Evolutionary conservation across 2,797 vertebrate species (phyloP), one percentile per base, ranked within the genome.

Genomic region (Salmo trutta): DNA sequence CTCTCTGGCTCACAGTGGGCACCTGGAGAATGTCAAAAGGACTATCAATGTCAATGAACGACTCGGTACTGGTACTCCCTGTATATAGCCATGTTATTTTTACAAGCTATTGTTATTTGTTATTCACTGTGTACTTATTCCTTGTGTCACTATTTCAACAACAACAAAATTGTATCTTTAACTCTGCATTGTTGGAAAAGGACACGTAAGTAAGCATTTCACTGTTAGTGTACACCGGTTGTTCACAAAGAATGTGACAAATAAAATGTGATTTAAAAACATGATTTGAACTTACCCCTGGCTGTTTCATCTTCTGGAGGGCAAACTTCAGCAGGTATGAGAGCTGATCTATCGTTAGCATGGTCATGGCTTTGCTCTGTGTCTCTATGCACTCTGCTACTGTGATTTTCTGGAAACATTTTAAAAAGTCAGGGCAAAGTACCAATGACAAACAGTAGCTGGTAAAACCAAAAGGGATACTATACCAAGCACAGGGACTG

Each of bases 331-430:
- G 96, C 92, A 99, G 94, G 92, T 98, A 99, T 14, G 97, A 99
- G 82, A 99, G 94, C 89, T 99, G 98, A 90, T 99, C 97, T 73
- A 96, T 96, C 83, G 96, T 98, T 85, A 99, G 94, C 97, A 99
- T 99, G 54, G 96, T 97, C 98, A 99, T 99, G 84, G 98, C 97
- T 92, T 98, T 99, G 92, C 98, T 99, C 93, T 99, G 97, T 41
- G 98, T 99, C 95, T 99, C 97, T 92, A 99, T 99, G 95, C 98
- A 99, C 91, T 99, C 98, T 80, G 98, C 98, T 1, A 99, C 98
- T 71, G 98, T 99, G 91, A 99, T 99, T 97, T 99, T 99, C 98
- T 99, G 90, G 54, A 94, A 92, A 83, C 88, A 47, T 1, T 88
- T 15, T 15, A 72, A 10, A n/a, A 33, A 53, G 69, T 68, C 15